Evolutionary conservation across 2,797 vertebrate species (phyloP).

Genomic region (Perodicticus potto): DNA sequence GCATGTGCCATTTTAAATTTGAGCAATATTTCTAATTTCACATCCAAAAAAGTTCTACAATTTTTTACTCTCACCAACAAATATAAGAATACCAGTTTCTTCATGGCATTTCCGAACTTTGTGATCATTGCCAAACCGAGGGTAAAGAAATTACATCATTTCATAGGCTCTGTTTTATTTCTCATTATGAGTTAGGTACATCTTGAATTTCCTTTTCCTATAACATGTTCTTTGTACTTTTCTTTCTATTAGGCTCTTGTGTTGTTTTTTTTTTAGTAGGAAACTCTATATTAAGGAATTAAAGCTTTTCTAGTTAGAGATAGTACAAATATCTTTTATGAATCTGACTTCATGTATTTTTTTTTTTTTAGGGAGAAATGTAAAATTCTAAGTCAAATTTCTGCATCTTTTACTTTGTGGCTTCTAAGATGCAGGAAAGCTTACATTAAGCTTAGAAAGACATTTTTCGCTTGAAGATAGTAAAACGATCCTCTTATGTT

Average conservation of each 20-base stretch:
- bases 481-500: not conserved
- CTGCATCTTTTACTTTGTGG: slow-evolving; percentile 24
- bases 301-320: not conserved
- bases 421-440: not conserved
- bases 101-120: not conserved
- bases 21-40: not conserved
- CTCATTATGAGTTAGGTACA: not conserved
- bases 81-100: not conserved
- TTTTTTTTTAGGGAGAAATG: not conserved
- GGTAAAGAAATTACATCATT: not conserved
- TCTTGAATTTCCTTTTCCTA: not conserved
- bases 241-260: not conserved
- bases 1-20: not conserved
- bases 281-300: not conserved
- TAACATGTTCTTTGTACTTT: not conserved
- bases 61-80: not conserved
- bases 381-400: not conserved
- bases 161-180: not conserved
- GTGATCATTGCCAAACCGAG: not conserved
- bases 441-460: slow-evolving; percentile 9
- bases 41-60: not conserved
- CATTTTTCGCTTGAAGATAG: not conserved
- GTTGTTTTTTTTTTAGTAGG: not conserved
- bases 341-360: not conserved
- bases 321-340: not conserved